Evolutionary conservation across 2,888 invertebrate species (phyloP).

Genomic region (Biston stratarius): DNA sequence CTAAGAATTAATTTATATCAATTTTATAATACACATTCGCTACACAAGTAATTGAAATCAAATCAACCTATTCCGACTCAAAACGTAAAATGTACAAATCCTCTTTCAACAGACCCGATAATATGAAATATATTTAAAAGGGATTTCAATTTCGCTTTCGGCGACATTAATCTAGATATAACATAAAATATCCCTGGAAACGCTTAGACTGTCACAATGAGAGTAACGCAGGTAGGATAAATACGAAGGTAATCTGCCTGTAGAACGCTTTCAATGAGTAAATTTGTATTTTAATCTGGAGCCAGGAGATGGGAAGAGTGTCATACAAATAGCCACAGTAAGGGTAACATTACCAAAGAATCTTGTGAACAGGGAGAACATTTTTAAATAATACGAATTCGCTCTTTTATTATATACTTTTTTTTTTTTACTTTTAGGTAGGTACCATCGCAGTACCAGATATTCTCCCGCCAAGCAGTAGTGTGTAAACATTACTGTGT

Average conservation of each 20-base stretch:
- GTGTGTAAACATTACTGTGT: too few species aligned
- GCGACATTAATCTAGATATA: constrained; percentile 46
- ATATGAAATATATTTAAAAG: constrained; percentile 39
- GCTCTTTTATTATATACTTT: too few species aligned
- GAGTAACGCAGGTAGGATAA: constrained; percentile 57
- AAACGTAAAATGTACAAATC: constrained; percentile 10
- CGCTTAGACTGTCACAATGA: constrained; percentile 45
- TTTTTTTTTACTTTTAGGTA: too few species aligned
- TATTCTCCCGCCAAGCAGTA: too few species aligned
- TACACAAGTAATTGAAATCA: constrained; percentile 5
- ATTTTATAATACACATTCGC: neutral
- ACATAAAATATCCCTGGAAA: constrained; percentile 45
- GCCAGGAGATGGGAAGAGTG: constrained; percentile 35
- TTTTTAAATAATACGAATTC: too few species aligned
- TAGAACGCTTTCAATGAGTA: constrained; percentile 75
- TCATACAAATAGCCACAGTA: constrained; percentile 19
- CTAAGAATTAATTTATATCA: too few species aligned
- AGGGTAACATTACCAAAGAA: neutral
- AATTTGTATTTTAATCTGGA: constrained; percentile 77
- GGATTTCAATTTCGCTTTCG: constrained; percentile 44
- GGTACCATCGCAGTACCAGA: too few species aligned
- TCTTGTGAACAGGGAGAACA: too few species aligned
- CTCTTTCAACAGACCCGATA: constrained; percentile 17
- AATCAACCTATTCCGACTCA: constrained; percentile 13
- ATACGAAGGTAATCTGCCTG: constrained; percentile 67